Conservation (phyloP, 2,113 vertebrate genomes). For the Hemibagrus wyckioides region DNA sequence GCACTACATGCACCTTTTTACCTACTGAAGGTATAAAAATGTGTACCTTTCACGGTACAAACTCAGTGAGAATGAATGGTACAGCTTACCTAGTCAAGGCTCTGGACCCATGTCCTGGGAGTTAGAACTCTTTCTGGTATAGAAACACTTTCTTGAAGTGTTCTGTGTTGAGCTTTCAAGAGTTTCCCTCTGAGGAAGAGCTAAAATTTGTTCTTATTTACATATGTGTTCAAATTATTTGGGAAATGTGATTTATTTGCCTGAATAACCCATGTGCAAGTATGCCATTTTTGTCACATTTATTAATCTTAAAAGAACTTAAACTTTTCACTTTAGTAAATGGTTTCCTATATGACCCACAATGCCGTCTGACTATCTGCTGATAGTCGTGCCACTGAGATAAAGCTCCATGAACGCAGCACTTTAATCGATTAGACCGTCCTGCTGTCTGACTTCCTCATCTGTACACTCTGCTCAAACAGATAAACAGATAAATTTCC, state of each 20-base stretch:
- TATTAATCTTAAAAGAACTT: slow-evolving; percentile 16
- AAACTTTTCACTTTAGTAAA: background rate
- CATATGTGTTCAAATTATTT: background rate
- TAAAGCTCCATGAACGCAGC: background rate
- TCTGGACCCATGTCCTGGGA: background rate
- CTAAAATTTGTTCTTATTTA: background rate
- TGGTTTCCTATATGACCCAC: background rate
- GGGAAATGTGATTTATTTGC: slow-evolving; percentile 40
- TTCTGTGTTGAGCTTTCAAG: background rate
- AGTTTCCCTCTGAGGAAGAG: background rate
- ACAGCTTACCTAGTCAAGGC: background rate
- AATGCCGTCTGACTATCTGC: background rate
- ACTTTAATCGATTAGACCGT: background rate
- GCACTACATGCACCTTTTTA: background rate
- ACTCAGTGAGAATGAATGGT: background rate
- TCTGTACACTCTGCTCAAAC: background rate
- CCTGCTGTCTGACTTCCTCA: background rate
- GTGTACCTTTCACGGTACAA: background rate
- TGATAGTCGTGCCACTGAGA: background rate
- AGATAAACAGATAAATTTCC: too few relatives aligned
- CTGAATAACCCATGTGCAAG: slow-evolving; percentile 59
- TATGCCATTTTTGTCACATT: slow-evolving; percentile 60
- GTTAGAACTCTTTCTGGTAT: background rate
- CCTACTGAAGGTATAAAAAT: background rate
- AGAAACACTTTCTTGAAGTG: background rate